Percentiles rank a stretch among this genome's conserved stretches.
Conservation (phyloP, 1,140 invertebrate species). For the Leptopilina boulardi region DNA sequence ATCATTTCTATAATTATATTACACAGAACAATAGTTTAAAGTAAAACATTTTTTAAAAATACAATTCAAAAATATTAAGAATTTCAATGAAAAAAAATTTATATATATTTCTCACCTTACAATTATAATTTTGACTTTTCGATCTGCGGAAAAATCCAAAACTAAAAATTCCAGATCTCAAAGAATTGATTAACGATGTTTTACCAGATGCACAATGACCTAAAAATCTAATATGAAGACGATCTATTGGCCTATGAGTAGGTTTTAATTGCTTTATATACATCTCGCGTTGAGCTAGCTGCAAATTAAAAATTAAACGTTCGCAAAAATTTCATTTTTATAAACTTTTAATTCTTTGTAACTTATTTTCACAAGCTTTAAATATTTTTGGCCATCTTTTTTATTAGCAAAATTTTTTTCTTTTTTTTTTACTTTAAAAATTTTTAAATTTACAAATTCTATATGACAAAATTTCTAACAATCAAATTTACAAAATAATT, state of each 20-base stretch:
- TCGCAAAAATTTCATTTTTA: neutral
- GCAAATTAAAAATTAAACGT: slow-evolving; percentile 38
- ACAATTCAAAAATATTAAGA: neutral
- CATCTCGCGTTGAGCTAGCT: slow-evolving; percentile 77
- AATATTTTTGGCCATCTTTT: too few species aligned
- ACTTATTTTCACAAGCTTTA: too few species aligned
- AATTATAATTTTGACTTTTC: slow-evolving; percentile 70
- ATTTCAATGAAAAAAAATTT: neutral
- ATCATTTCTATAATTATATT: too few species aligned
- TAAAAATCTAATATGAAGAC: slow-evolving; percentile 86
- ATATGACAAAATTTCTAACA: too few species aligned
- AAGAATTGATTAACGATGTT: slow-evolving; percentile 83
- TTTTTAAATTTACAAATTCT: too few species aligned
- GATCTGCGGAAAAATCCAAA: slow-evolving; percentile 80
- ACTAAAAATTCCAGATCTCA: slow-evolving; percentile 83
- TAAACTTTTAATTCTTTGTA: too few species aligned
- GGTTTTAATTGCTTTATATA: slow-evolving; percentile 85
- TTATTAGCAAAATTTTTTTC: too few species aligned
- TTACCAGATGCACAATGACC: slow-evolving; percentile 89
- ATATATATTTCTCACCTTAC: slow-evolving; percentile 61
- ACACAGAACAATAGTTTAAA: too few species aligned
- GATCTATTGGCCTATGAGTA: slow-evolving; percentile 79
- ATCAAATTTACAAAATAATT: too few species aligned
- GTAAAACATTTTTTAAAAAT: too few species aligned
- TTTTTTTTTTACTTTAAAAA: too few species aligned